A percentile compares a stretch with the other conserved stretches of the same genome.
These are phyloP conservation scores for Anolis carolinensis DNA, from an alignment of 2,113 vertebrate species.

Conservation along the genomic window DNA sequence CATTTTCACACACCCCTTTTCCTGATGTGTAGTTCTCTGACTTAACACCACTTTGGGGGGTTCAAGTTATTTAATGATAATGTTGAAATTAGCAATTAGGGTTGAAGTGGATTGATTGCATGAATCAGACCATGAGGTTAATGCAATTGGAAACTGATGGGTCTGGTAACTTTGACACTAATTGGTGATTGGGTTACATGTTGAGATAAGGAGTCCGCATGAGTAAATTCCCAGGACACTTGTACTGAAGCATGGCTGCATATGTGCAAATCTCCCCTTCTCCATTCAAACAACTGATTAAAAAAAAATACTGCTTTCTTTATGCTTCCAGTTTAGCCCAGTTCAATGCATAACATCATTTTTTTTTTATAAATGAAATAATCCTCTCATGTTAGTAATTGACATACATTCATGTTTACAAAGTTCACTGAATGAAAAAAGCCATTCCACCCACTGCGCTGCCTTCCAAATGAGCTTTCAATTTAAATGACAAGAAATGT, in stretches of 20 bases:
- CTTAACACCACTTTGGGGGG: conserved; percentile 69
- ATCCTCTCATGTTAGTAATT: background rate
- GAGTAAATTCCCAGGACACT: conserved; percentile 58
- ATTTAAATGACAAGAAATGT: no score
- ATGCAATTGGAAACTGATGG: conserved; percentile 70
- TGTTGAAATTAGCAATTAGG: conserved; percentile 79
- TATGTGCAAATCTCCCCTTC: conserved; percentile 62
- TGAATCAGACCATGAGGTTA: conserved; percentile 76
- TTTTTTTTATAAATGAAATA: conserved; percentile 15
- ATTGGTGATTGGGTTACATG: conserved; percentile 75
- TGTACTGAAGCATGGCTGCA: conserved; percentile 55
- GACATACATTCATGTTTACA: background rate
- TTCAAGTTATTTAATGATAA: conserved; percentile 77
- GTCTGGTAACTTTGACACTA: conserved; percentile 77
- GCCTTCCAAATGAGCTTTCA: no score
- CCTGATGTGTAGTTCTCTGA: conserved; percentile 65
- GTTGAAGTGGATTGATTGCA: conserved; percentile 72
- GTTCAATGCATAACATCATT: conserved; percentile 7
- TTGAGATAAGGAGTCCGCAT: conserved; percentile 74
- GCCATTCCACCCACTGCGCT: background rate
- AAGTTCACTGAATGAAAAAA: background rate
- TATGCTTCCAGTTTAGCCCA: conserved; percentile 57
- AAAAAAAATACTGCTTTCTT: conserved; percentile 56
- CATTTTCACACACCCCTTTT: conserved; percentile 29
- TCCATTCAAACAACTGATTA: conserved; percentile 60